Evolutionary conservation across 1,140 invertebrate genomes (phyloP).

Genomic region (Melipona quadrifasciata): DNA sequence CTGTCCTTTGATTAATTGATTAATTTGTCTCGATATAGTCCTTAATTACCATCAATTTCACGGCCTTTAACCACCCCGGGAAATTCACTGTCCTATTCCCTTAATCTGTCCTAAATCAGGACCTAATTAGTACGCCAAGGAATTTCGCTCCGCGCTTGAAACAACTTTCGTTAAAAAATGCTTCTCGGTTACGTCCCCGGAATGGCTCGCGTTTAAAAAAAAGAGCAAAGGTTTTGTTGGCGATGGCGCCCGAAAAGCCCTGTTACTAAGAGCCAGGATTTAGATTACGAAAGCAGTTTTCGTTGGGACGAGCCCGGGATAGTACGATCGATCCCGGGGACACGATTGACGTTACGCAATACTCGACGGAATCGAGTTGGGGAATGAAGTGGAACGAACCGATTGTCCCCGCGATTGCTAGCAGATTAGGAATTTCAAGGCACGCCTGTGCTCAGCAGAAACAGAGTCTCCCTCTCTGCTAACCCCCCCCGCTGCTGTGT

Average conservation of each 20-base stretch:
- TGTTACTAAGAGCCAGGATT: constrained; percentile 36
- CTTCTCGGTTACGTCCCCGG: no score
- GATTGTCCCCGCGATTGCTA: constrained; percentile 18
- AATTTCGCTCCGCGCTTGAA: neutral
- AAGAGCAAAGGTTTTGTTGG: constrained; percentile 6
- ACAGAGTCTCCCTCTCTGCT: neutral
- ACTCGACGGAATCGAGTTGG: constrained; percentile 26
- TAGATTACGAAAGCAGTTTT: constrained; percentile 45
- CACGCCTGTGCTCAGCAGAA: constrained; percentile 2
- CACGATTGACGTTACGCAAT: constrained; percentile 38
- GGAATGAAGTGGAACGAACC: constrained; percentile 29
- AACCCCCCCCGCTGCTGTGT: no score
- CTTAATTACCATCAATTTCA: no score
- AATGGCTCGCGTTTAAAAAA: no score
- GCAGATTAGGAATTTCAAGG: constrained; percentile 20
- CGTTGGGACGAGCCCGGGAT: constrained; percentile 7
- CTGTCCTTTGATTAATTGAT: no score
- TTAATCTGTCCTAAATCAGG: no score
- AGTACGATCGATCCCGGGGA: constrained; percentile 26
- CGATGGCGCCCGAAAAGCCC: neutral
- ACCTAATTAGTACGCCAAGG: no score
- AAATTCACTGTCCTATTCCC: no score
- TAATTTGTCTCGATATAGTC: no score
- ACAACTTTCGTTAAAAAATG: neutral
- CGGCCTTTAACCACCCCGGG: no score